phyloP scores from a whole-genome alignment of 2,888 invertebrate species.

The Eupelmus urozonus region DNA sequence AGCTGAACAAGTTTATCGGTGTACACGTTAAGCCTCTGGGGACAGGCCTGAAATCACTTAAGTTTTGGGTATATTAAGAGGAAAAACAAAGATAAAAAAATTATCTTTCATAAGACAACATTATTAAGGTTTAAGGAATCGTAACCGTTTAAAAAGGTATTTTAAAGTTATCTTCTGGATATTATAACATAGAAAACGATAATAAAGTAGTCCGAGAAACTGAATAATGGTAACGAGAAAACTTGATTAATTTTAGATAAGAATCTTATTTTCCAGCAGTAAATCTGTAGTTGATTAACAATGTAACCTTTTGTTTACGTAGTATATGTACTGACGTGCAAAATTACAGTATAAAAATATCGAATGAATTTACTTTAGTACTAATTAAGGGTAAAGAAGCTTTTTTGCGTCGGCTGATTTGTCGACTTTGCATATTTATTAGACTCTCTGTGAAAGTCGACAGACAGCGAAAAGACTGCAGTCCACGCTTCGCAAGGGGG shows the following conservation, averaged over 20 bases:
- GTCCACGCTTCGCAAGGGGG: slow-evolving; percentile 54
- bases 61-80: slow-evolving; percentile 9
- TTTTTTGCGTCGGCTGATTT: slow-evolving; percentile 65
- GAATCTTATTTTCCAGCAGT: not conserved
- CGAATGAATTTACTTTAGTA: slow-evolving; percentile 41
- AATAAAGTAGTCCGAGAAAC: too few relatives aligned
- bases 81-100: not conserved
- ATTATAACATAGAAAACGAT: too few relatives aligned
- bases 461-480: slow-evolving; percentile 66
- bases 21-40: slow-evolving; percentile 32
- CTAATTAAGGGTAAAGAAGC: slow-evolving; percentile 57
- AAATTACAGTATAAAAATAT: slow-evolving; percentile 44
- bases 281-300: not conserved
- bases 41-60: slow-evolving; percentile 18
- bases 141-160: not conserved
- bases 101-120: too few relatives aligned
- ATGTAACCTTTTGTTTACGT: slow-evolving; percentile 4
- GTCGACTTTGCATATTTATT: slow-evolving; percentile 74
- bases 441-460: slow-evolving; percentile 61
- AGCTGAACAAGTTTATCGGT: slow-evolving; percentile 50
- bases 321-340: slow-evolving; percentile 8
- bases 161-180: too few relatives aligned
- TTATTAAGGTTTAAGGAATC: too few relatives aligned
- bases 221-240: too few relatives aligned
- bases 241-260: too few relatives aligned